Evolutionary conservation across 2,888 invertebrate species (phyloP).

Genomic region (Parnassius orleans): DNA sequence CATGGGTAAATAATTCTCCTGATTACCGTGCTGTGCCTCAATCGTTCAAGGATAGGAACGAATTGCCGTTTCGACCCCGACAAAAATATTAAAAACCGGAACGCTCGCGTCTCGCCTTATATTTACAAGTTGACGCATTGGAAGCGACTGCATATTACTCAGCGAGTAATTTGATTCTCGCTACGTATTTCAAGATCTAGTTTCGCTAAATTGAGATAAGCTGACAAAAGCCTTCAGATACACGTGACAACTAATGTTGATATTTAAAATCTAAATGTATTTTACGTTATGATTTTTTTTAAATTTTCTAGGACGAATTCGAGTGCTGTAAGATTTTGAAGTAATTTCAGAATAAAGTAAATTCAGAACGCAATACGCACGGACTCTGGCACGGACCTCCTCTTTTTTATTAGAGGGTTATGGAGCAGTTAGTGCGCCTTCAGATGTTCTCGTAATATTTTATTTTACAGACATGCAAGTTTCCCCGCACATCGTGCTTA

Average conservation of each 20-base stretch:
- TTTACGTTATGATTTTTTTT: neutral
- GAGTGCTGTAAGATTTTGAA: too few species aligned
- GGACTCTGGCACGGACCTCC: too few species aligned
- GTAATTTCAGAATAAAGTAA: too few species aligned
- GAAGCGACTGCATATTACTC: constrained; percentile 50
- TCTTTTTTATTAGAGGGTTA: too few species aligned
- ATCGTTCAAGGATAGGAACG: constrained; percentile 47
- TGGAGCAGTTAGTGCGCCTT: too few species aligned
- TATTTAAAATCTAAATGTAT: constrained; percentile 14
- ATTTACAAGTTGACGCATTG: constrained; percentile 37
- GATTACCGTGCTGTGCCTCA: constrained; percentile 72
- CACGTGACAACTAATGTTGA: constrained; percentile 3
- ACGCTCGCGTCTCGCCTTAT: constrained; percentile 36
- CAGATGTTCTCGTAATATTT: too few species aligned
- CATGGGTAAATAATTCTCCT: constrained; percentile 79
- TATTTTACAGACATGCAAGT: too few species aligned
- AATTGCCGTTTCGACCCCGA: constrained; percentile 48
- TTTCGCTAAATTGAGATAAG: constrained; percentile 37
- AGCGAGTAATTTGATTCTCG: constrained; percentile 62
- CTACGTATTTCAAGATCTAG: constrained; percentile 54
- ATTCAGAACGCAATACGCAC: too few species aligned
- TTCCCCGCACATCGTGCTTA: too few species aligned
- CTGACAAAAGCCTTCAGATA: constrained; percentile 12
- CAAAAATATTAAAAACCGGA: constrained; percentile 69
- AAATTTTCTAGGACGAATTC: too few species aligned